A percentile compares a stretch with the other conserved stretches of the same genome.
phyloP scores from a whole-genome alignment of 1,140 invertebrate species.

The Drosophila rufa region DNA sequence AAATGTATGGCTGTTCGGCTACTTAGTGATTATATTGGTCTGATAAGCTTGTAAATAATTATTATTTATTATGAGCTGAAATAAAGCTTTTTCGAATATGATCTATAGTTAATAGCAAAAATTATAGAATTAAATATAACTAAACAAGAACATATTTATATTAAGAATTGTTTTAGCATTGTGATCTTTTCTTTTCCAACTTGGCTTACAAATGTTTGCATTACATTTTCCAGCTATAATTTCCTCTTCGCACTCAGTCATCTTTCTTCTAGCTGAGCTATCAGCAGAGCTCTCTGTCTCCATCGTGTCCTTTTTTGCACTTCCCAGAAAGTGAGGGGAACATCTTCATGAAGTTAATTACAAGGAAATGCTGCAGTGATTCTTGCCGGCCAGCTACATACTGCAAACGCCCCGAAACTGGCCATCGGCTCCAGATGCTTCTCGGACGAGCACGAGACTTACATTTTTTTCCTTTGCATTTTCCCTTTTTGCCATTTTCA shows the following conservation, averaged over 20 bases:
- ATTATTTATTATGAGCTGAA: too few relatives aligned
- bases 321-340: slow-evolving; percentile 10
- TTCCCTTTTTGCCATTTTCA: slow-evolving; percentile 55
- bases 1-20: too few relatives aligned
- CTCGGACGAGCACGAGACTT: slow-evolving; percentile 6
- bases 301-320: slow-evolving; percentile 4
- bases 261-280: slow-evolving; percentile 32
- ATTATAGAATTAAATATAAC: rapidly evolving
- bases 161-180: background rate
- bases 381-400: slow-evolving; percentile 20
- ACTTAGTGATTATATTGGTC: too few relatives aligned
- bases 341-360: slow-evolving; percentile 62
- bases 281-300: slow-evolving; percentile 11
- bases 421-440: slow-evolving; percentile 39
- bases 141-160: background rate
- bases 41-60: too few relatives aligned
- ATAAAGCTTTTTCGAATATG: too few relatives aligned
- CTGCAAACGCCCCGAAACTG: slow-evolving; percentile 22
- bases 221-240: slow-evolving; percentile 16
- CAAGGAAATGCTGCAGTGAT: slow-evolving; percentile 57
- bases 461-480: slow-evolving; percentile 50
- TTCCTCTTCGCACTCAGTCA: slow-evolving; percentile 16
- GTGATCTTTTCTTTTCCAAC: background rate
- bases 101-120: too few relatives aligned
- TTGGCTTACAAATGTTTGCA: slow-evolving; percentile 7